Evolutionary conservation across 2,888 invertebrate species (phyloP).

Genomic region (Pteria penguin): DNA sequence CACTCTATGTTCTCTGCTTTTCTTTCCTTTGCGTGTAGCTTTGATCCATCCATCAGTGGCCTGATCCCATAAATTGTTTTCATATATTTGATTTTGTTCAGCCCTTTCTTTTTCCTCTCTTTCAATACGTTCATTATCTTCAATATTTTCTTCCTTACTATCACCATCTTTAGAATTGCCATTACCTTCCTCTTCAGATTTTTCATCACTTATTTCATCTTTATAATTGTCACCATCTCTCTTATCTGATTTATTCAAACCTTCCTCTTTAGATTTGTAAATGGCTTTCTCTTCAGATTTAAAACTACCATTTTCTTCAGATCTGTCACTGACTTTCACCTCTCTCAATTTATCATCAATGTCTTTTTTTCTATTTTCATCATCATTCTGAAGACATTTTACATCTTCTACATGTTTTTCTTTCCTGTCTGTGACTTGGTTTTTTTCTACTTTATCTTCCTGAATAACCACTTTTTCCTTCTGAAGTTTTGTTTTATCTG

Average conservation of each 20-base stretch:
- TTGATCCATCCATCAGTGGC: slow-evolving; percentile 26
- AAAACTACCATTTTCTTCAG: background rate
- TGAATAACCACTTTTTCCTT: background rate
- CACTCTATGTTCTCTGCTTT: slow-evolving; percentile 46
- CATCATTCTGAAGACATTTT: background rate
- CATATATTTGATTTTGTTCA: background rate
- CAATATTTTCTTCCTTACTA: background rate
- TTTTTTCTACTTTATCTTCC: background rate
- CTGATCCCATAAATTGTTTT: slow-evolving; percentile 30
- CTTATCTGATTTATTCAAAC: no score
- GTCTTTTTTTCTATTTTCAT: background rate
- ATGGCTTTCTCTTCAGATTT: background rate
- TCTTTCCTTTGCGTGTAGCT: slow-evolving; percentile 31
- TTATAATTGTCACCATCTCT: no score
- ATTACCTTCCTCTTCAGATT: background rate
- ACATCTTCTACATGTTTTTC: background rate
- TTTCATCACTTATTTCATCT: slow-evolving; percentile 1
- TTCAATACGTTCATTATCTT: background rate
- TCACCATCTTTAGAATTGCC: background rate
- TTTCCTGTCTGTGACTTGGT: background rate
- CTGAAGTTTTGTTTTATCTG: no score
- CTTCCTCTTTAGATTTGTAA: no score
- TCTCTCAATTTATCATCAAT: background rate
- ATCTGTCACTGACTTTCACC: background rate
- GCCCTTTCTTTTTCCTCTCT: background rate